Base-by-base conservation (phyloP, 2,888 invertebrate species). In the Orthosia gothica region DNA sequence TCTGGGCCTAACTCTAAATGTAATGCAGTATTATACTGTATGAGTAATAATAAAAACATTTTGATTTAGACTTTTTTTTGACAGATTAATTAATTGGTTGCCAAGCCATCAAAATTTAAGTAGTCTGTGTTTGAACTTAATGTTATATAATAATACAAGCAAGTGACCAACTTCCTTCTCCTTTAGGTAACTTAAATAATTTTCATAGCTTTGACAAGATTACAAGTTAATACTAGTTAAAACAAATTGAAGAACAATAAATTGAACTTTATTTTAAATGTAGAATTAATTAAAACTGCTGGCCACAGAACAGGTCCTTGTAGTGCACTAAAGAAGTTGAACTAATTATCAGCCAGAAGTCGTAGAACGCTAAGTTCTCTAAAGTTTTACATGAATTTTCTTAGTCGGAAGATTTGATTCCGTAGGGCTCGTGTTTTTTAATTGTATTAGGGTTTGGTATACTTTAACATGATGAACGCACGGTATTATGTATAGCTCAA, bases 301-400 rank as follows among this genome's bases (percentile, higher is more conserved):
- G 65, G 73, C 52, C 68, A 47, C 57, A 72, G 55, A 50, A 78
- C 32, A 72, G 58, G 23, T 57, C 79, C 57, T 59, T 50, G 65
- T 52, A 58, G 73, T 45, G 66, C 62, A 58, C 63, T 82, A 63
- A 55, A 67, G 45, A 32, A 83, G 54, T 78, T 65, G 62, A 82
- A 67, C n/a, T 50, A 73, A 63, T 74, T 63, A 58, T 63, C 52
- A 70, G 32, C 26, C 61, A 50, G 47, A 62, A 79, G 64, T 78
- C 40, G 45, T 49, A 52, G 57, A 76, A 70, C 63, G 58, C 52
- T 65, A 45, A 68, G 59, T 76, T 63, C 47, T 40, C 15, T 59
- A 23, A 67, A 58, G 57, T 54, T 79, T 64, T 49, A 63, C 58
- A 20, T 20, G 7, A 40, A 69, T 69, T 69, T 81, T 63, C 23